phyloP scores from a whole-genome alignment of 2,888 invertebrate species.

The Dexiosoma caninum region DNA sequence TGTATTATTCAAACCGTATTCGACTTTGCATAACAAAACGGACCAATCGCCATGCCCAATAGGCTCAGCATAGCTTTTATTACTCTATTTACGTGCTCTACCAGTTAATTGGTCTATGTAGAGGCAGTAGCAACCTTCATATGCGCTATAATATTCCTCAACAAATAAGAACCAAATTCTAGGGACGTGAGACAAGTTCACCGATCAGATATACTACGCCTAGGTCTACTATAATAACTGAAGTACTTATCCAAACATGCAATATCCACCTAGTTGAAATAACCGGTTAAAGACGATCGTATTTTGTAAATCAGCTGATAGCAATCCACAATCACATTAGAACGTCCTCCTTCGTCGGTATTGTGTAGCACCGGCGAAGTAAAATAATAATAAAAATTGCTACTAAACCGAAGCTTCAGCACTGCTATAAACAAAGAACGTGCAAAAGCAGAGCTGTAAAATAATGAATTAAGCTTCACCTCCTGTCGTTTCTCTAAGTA shows the following conservation, averaged over 20 bases:
- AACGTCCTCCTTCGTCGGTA: too few relatives aligned
- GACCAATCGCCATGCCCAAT: not conserved
- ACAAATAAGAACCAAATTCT: not conserved
- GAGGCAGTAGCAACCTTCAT: not conserved
- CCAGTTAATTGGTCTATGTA: not conserved
- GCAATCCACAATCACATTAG: too few relatives aligned
- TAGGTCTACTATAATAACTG: constrained; percentile 15
- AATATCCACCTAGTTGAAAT: constrained; percentile 19
- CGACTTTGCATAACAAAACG: not conserved
- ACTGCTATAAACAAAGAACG: too few relatives aligned
- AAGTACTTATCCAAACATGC: constrained; percentile 10
- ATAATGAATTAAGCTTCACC: too few relatives aligned
- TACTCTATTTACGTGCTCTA: not conserved
- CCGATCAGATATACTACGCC: constrained; percentile 1
- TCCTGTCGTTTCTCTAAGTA: too few relatives aligned
- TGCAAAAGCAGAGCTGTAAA: too few relatives aligned
- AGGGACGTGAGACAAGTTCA: not conserved
- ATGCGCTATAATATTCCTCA: not conserved
- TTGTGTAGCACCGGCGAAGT: too few relatives aligned
- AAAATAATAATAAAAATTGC: too few relatives aligned
- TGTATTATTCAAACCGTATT: constrained; percentile 54
- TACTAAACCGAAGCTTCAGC: too few relatives aligned
- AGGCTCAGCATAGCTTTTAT: not conserved
- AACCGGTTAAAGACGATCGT: too few relatives aligned
- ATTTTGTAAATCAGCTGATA: too few relatives aligned